phyloP scores from a whole-genome alignment of 2,113 vertebrate species.

The Malurus cyaneus region DNA sequence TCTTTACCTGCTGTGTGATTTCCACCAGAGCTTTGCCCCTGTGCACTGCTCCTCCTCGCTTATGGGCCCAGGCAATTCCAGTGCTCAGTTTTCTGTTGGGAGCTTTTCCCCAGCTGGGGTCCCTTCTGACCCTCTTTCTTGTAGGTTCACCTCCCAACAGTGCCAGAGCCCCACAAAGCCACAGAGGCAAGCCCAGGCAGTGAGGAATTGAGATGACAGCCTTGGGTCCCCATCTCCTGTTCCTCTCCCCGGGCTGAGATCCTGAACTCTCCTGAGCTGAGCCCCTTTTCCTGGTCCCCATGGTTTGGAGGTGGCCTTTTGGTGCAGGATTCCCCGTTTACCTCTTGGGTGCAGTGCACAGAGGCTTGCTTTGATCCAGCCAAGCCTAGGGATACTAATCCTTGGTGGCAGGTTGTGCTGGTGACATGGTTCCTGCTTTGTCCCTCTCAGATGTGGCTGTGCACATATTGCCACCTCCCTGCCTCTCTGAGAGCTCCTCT shows the following conservation, averaged over 20 bases:
- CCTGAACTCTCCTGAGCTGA: background rate
- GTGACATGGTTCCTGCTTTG: background rate
- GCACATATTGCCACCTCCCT: background rate
- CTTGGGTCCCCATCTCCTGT: background rate
- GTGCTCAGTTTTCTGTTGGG: background rate
- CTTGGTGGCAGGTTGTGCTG: background rate
- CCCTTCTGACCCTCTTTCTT: background rate
- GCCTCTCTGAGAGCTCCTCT: background rate
- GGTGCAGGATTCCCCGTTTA: fast-evolving
- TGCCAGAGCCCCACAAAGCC: fast-evolving
- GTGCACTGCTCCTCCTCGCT: fast-evolving
- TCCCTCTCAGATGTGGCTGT: background rate
- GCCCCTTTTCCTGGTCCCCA: background rate
- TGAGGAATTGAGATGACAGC: background rate
- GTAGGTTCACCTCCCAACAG: background rate
- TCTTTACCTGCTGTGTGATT: background rate
- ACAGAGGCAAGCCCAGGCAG: background rate
- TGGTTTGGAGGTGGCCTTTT: background rate
- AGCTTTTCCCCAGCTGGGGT: background rate
- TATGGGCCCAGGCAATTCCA: fast-evolving
- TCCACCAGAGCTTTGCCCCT: background rate
- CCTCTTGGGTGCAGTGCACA: background rate
- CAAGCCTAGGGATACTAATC: background rate
- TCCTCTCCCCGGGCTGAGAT: background rate
- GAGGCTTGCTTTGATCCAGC: background rate